These are phyloP conservation scores for Arizona elegans DNA, from an alignment of 2,113 vertebrate species.

Conservation along the genomic window DNA sequence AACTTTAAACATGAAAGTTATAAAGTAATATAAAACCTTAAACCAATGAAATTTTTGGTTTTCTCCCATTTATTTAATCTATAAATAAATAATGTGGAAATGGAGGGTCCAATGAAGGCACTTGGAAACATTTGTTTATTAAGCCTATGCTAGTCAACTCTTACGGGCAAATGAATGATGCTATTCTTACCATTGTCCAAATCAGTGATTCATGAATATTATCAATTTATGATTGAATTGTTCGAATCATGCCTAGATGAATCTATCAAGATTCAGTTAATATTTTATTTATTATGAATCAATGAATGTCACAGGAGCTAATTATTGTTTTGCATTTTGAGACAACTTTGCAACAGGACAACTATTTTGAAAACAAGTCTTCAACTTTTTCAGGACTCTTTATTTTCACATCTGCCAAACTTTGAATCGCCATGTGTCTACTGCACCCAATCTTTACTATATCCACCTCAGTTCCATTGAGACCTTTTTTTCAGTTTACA, in stretches of 20 bases:
- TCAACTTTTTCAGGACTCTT: neutral
- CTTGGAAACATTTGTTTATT: neutral
- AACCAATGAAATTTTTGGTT: neutral
- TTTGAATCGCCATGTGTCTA: neutral
- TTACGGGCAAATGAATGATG: neutral
- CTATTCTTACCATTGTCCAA: neutral
- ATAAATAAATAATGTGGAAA: conserved; percentile 11
- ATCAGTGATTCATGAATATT: neutral
- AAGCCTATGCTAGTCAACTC: neutral
- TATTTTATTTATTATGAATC: neutral
- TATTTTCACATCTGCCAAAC: neutral
- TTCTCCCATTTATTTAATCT: neutral
- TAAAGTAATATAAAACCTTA: neutral
- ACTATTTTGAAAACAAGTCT: neutral
- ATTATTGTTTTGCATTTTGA: neutral
- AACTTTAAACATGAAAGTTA: neutral
- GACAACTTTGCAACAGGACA: neutral
- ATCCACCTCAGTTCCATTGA: neutral
- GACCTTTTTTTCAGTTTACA: too few relatives aligned
- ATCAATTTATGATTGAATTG: neutral
- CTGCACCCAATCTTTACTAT: neutral
- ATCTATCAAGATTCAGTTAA: neutral
- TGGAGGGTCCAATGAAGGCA: neutral
- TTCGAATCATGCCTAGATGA: neutral
- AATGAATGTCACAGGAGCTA: neutral